Evolutionary conservation across 2,888 invertebrate species (phyloP).

Genomic region (Ametastegia equiseti): DNA sequence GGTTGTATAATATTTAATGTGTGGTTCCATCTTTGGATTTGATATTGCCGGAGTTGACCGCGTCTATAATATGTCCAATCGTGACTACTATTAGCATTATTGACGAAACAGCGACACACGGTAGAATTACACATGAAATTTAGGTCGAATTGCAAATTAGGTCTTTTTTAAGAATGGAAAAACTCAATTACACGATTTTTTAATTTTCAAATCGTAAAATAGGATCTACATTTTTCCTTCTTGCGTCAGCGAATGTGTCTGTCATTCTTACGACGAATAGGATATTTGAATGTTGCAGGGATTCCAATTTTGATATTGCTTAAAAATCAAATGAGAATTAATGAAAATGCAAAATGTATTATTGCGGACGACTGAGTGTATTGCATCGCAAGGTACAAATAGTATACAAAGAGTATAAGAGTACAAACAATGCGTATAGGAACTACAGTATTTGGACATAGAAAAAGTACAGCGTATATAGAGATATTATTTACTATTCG

Average conservation of each 20-base stretch:
- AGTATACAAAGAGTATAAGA: conserved; percentile 75
- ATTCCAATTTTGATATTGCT: too few species aligned
- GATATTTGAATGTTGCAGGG: too few species aligned
- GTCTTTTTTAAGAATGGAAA: background rate
- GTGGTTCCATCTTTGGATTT: background rate
- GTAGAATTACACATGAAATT: background rate
- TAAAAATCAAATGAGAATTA: background rate
- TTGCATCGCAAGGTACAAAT: conserved; percentile 75
- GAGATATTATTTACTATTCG: conserved; percentile 50
- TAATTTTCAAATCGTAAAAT: background rate
- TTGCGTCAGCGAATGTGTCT: too few species aligned
- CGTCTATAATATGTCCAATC: background rate
- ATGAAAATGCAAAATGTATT: conserved; percentile 55
- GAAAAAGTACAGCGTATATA: conserved; percentile 71
- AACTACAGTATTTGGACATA: conserved; percentile 75
- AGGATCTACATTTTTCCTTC: background rate
- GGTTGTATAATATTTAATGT: background rate
- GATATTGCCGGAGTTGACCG: background rate
- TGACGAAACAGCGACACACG: background rate
- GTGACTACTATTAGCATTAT: conserved; percentile 5
- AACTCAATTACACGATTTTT: background rate
- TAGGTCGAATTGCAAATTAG: background rate
- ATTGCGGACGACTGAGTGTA: conserved; percentile 76
- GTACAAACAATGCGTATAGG: conserved; percentile 74
- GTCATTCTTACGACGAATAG: background rate